A percentile compares a stretch with the other conserved stretches of the same genome.
Evolutionary conservation across 2,888 invertebrate species (phyloP).

Genomic region (Drosophila rellima): DNA sequence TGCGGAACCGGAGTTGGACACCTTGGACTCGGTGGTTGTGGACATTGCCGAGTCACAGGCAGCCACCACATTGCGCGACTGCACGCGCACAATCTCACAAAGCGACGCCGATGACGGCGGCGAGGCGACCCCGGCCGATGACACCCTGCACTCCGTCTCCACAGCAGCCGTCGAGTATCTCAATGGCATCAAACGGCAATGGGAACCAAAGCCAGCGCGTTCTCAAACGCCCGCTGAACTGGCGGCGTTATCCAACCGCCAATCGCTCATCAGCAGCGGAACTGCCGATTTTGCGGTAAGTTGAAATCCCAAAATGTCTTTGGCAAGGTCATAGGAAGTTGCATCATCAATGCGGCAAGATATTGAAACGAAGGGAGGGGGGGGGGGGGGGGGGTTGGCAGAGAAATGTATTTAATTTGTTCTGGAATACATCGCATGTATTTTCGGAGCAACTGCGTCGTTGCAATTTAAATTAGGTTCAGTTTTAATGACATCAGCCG

Average conservation of each 20-base stretch:
- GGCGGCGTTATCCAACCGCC: conserved; percentile 41
- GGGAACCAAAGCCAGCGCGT: conserved; percentile 44
- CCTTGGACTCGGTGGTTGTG: conserved; percentile 44
- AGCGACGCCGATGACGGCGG: conserved; percentile 71
- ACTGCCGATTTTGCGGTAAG: conserved; percentile 80
- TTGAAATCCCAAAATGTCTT: conserved; percentile 30
- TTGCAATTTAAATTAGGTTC: neutral
- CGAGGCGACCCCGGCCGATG: conserved; percentile 65
- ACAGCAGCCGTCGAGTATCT: conserved; percentile 52
- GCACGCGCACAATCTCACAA: conserved; percentile 82
- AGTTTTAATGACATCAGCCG: conserved; percentile 2
- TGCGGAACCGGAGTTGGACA: conserved; percentile 2
- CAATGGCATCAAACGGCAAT: conserved; percentile 77
- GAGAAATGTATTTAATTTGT: neutral
- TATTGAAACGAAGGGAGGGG: neutral
- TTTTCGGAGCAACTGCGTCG: conserved; percentile 10
- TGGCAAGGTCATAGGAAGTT: conserved; percentile 46
- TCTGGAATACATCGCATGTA: conserved; percentile 1
- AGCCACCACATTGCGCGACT: conserved; percentile 73
- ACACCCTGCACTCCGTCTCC: conserved; percentile 42
- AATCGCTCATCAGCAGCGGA: conserved; percentile 60
- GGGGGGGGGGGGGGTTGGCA: neutral
- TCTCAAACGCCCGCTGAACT: conserved; percentile 21
- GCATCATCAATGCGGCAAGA: conserved; percentile 32
- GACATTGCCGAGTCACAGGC: conserved; percentile 47